Evolutionary conservation across 1,140 invertebrate species (phyloP), one percentile per base, ranked within the genome.

Genomic region (Ctenoplectra terminalis): DNA sequence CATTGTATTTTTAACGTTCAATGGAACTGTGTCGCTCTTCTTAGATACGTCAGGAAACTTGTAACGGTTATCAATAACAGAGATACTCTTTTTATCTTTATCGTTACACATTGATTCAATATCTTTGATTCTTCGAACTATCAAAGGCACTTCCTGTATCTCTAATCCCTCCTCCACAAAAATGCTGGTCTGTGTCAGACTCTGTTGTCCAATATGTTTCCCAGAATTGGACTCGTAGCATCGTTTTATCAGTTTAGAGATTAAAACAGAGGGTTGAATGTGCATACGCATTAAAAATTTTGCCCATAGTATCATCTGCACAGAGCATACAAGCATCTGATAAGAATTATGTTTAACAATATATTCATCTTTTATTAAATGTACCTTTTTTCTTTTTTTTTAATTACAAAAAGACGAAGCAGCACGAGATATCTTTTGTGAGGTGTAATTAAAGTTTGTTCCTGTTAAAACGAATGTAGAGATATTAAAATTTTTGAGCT

Each of bases 81-180:
- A 11, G 9, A 61, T 6, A 0, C 40, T 43, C 31, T 34, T 50
- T 20, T 70, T 34, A 60, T 37, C 58, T 63, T 23, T 78, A 13
- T 26, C 20, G 6, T 26, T 56, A 43, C 56, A 79, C 26, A 92
- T 80, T 15, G 43, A 34, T 54, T 74, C 78, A 40, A 90, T 70
- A 46, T 90, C 85, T 54, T 85, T 91, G 43, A 95, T 91, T 89
- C 94, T 95, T 84, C 95, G 93, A 17, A 97, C 94, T 66, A 96
- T 94, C 8, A 96, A 90, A 3, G 96, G 96, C 56, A 97, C 91
- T 90, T 97, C 96, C 82, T 95, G 95, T 52, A 97, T 95, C 54
- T 95, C 93, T 3, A 93, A 88, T 34, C 96, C 96, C 91, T 96
- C 96, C 92, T 97, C 96, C 40, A 96, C 90, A 50, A 97, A 90